These are phyloP conservation scores for Molorchus minor DNA, from an alignment of 2,888 invertebrate genomes.

Conservation along the genomic window DNA sequence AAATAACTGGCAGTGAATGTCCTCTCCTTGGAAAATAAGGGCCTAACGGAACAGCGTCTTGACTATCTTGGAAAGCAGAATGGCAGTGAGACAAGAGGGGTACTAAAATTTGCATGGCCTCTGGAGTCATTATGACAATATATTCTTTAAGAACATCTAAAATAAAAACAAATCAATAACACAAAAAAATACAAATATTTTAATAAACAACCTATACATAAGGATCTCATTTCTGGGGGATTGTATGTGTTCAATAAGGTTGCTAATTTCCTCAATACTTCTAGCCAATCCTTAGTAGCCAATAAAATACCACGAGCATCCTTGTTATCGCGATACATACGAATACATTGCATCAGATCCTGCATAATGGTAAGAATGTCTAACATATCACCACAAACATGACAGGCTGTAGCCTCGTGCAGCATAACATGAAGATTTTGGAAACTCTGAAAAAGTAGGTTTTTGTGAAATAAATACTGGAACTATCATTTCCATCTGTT, in stretches of 20 bases:
- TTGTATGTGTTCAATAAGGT: constrained; percentile 90
- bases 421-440: constrained; percentile 93
- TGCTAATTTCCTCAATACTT: constrained; percentile 85
- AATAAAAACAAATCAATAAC: constrained; percentile 50
- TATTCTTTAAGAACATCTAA: constrained; percentile 80
- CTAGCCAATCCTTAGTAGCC: constrained; percentile 87
- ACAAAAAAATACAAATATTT: constrained; percentile 12
- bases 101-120: constrained; percentile 83
- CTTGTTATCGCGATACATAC: constrained; percentile 73
- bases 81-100: constrained; percentile 88
- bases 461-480: no score
- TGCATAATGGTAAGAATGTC: constrained; percentile 83
- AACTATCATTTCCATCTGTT: no score
- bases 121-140: constrained; percentile 79
- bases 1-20: constrained; percentile 66
- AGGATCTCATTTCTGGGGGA: constrained; percentile 82
- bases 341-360: constrained; percentile 75
- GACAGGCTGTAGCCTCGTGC: constrained; percentile 91
- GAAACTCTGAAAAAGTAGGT: constrained; percentile 73
- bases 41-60: constrained; percentile 75
- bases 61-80: constrained; percentile 78
- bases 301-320: constrained; percentile 73
- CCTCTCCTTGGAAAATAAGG: constrained; percentile 81
- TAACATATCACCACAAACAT: constrained; percentile 83
- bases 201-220: constrained; percentile 80